phyloP scores from a whole-genome alignment of 30 jellyfish, hydroid and myxozoan genomes.

The Rhopilema esculentum region DNA sequence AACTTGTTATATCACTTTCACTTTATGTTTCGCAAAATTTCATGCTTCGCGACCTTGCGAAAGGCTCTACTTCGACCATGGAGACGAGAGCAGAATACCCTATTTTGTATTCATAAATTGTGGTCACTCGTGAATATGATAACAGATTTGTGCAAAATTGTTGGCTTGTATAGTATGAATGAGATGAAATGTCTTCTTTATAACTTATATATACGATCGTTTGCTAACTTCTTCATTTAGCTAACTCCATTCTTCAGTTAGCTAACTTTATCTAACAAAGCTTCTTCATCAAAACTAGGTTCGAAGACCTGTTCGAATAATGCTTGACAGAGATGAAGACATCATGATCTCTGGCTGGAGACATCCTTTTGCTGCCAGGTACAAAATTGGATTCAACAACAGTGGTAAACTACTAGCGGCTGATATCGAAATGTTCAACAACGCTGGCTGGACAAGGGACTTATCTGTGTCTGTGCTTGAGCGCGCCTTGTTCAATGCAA shows the following conservation, averaged over 20 bases:
- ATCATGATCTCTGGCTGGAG: slow-evolving; percentile 48
- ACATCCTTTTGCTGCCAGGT: slow-evolving; percentile 47
- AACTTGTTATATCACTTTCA: too few species aligned
- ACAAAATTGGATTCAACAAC: slow-evolving; percentile 65
- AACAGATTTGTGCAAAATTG: too few species aligned
- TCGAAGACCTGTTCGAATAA: slow-evolving; percentile 50
- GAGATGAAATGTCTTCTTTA: too few species aligned
- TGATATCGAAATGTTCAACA: slow-evolving; percentile 30
- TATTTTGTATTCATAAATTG: too few species aligned
- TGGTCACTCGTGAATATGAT: too few species aligned
- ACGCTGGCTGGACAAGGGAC: slow-evolving; percentile 54
- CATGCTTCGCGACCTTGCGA: too few species aligned
- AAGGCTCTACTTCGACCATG: slow-evolving; percentile 33
- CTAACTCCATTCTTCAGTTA: too few species aligned
- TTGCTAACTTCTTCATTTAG: too few species aligned
- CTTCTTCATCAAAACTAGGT: neutral
- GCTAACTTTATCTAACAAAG: too few species aligned
- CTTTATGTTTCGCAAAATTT: too few species aligned
- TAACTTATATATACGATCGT: too few species aligned
- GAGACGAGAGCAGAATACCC: slow-evolving; percentile 50
- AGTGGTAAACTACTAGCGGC: slow-evolving; percentile 37
- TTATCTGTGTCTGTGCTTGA: slow-evolving; percentile 36
- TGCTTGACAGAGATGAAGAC: slow-evolving; percentile 66
- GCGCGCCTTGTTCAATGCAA: slow-evolving; percentile 25
- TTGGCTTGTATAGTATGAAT: too few species aligned